Evolutionary conservation across 2,797 vertebrate species (phyloP), one percentile per base, ranked within the genome.

Genomic region (Zenarchopterus dispar): DNA sequence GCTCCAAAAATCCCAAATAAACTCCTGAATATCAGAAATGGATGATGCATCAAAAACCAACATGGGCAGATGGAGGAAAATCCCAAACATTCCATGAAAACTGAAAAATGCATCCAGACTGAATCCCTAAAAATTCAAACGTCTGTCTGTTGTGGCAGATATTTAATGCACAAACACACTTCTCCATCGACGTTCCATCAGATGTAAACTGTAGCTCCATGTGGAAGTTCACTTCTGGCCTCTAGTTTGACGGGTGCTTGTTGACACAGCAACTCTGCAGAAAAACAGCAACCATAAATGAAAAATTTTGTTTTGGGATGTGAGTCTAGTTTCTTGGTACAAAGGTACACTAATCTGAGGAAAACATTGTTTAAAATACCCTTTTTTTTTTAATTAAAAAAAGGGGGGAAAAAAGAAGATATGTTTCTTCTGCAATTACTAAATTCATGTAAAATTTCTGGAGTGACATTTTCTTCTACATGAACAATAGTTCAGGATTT

Each of bases 71-170:
- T 47, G 54, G 49, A 82, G 62, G 36, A 60, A 67, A 69, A 67
- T 59, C 59, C 74, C 68, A 80, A 82, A 85, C 87, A 89, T 91
- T 89, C 86, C 88, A 87, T 67, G 36, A 57, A 73, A 67, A 36
- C 55, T 41, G 23, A 41, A 21, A 54, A 58, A 60, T 8, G 44
- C 48, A 18, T 1, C 31, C 67, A 26, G 50, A 41, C 43, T 41
- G 11, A 9, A 43, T 52, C 50, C 17, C 52, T 26, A 31, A 61
- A n/a, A 59, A 28, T 22, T n/a, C 48, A 26, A 6, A 39, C n/a
- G 54, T 46, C 31, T 60, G 19, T n/a, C 60, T 16, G 24, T 23
- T 43, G 48, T 43, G 53, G 52, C 22, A 45, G 55, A 69, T 60
- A 46, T 62, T 59, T 46, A 66, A 81, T 69, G 74, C 84, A 82